These are phyloP conservation scores for Sarcoramphus papa DNA, from an alignment of 2,797 vertebrate genomes.

Conservation along the genomic window DNA sequence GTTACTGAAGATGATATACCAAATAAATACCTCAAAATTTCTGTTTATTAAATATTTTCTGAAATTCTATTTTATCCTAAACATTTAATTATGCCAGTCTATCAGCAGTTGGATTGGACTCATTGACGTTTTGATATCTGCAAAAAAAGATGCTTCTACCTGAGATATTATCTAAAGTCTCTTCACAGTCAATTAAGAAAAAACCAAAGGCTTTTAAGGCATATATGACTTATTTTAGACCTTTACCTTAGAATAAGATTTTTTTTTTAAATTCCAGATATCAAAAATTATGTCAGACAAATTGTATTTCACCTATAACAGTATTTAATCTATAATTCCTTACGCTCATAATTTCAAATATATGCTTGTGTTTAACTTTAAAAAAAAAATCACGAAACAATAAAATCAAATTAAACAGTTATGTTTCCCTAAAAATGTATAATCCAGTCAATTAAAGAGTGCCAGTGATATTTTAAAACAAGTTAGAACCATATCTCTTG, in stretches of 20 bases:
- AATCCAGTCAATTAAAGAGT: not conserved
- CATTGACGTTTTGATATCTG: not conserved
- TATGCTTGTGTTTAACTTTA: not conserved
- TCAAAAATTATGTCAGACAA: not conserved
- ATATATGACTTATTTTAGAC: not conserved
- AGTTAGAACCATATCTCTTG: not conserved
- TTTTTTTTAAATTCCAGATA: not conserved
- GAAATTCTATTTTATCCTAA: not conserved
- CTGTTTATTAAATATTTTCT: not conserved
- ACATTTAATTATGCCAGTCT: not conserved
- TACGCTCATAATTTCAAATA: not conserved
- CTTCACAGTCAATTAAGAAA: not conserved
- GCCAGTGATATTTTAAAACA: not conserved
- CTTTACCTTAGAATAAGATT: not conserved
- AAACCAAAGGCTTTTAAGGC: fast-evolving
- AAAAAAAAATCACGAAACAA: fast-evolving
- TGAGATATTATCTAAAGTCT: not conserved
- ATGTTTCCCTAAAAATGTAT: not conserved
- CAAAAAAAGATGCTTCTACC: not conserved
- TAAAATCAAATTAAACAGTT: not conserved
- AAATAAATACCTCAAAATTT: not conserved
- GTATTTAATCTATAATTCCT: not conserved
- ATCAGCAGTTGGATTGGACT: not conserved
- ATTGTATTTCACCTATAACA: not conserved
- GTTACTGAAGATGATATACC: not conserved